Base-by-base conservation (phyloP, 2,888 invertebrate genomes). In the Scaptomyza reducta region DNA sequence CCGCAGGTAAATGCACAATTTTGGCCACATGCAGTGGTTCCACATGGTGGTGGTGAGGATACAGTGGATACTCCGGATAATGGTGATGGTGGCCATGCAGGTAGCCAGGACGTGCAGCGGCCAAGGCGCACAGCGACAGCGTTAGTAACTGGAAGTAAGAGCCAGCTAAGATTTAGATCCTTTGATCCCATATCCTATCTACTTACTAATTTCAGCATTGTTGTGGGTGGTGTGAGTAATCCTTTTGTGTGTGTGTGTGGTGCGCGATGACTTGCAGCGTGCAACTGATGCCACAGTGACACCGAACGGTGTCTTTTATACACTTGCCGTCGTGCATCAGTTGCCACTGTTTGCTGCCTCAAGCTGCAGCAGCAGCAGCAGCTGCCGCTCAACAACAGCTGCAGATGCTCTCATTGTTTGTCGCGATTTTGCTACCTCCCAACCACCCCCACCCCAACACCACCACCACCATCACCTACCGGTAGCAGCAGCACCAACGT, bases 21-120 rank as follows among this genome's bases (percentile, higher is more conserved):
- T 90, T 90, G 51, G 90, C 85, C 54, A 90, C 74, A 77, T 90
- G 90, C 56, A 90, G 55, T 1, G 90, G 90, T 27, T 90, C 86
- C 22, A 86, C 63, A n/a, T 79, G 78, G 7, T 78, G 78, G 42
- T 79, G 79, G 6, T 72, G 66, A 2, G 70, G 61, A 29, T 72
- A 49, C 4, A 76, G 51, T 4, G 79, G 71, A 25, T 84, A 81
- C 40, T 81, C 80, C 46, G 87, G 79, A 46, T 81, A 89, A 22
- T 87, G 89, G 45, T 90, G 90, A 47, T 85, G 83, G 54, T 89
- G 90, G 22, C 89, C 90, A 55, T 91, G 90, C 51, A 91, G 77
- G 38, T 80, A 91, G 55, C 91, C 91, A 66, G 91, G 91, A 78
- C 91, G 91, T 49, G 90, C 91, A 0, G 72, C 44, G 25, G 80